phyloP scores from a whole-genome alignment of 2,113 vertebrate species.

The Lagopus leucura region DNA sequence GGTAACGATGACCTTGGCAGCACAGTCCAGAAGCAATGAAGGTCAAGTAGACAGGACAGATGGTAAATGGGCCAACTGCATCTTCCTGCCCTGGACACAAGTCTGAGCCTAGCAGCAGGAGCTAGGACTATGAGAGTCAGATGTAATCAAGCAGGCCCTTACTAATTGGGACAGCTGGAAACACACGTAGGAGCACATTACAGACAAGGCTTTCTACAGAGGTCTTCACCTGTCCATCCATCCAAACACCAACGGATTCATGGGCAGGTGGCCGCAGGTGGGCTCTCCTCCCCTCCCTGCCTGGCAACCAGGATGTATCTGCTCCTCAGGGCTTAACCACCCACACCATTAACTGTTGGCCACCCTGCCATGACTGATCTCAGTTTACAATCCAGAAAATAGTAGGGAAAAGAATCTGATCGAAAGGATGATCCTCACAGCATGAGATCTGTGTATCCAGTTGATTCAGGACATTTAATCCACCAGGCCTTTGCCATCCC shows the following conservation, averaged over 20 bases:
- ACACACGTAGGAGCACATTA: background rate
- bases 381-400: constrained; percentile 41
- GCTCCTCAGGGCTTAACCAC: background rate
- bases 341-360: constrained; percentile 19
- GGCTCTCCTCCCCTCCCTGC: background rate
- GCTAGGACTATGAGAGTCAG: background rate
- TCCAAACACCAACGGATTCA: background rate
- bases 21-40: background rate
- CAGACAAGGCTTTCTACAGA: background rate
- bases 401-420: constrained; percentile 8
- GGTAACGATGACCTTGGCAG: background rate
- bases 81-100: background rate
- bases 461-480: constrained; percentile 70
- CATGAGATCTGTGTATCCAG: constrained; percentile 50
- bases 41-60: background rate
- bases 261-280: background rate
- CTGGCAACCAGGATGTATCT: constrained; percentile 5
- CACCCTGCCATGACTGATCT: constrained; percentile 38
- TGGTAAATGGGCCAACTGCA: background rate
- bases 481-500: constrained; percentile 33
- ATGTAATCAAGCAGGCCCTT: background rate
- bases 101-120: background rate
- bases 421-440: constrained; percentile 52
- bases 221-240: background rate
- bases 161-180: background rate